phyloP scores from a whole-genome alignment of 2,888 invertebrate genomes.

The Luperina nickerlii region DNA sequence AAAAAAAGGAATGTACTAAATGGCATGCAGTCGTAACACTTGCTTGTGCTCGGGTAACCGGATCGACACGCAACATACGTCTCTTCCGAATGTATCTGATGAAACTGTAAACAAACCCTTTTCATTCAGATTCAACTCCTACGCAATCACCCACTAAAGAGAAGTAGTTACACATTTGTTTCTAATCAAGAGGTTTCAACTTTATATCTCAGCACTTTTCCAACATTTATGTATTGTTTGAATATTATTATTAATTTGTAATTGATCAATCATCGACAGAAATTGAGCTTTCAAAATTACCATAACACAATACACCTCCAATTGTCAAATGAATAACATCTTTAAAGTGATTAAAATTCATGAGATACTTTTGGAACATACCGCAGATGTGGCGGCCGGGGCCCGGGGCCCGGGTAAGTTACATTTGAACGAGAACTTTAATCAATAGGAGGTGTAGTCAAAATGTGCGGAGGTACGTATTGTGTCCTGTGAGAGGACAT shows the following conservation, averaged over 20 bases:
- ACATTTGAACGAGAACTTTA: neutral
- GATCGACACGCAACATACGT: neutral
- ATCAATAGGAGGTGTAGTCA: slow-evolving; percentile 1
- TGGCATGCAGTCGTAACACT: neutral
- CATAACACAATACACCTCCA: no score
- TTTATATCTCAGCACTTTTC: neutral
- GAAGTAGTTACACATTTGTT: neutral
- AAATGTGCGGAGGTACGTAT: slow-evolving; percentile 14
- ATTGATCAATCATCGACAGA: neutral
- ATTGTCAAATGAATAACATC: neutral
- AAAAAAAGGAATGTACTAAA: neutral
- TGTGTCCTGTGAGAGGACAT: slow-evolving; percentile 8
- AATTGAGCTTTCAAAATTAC: neutral
- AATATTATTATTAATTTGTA: neutral
- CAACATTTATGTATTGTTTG: neutral
- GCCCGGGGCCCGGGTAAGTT: neutral
- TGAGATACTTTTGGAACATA: neutral
- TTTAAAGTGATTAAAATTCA: neutral
- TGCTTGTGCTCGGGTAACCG: neutral
- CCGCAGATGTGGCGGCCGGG: neutral
- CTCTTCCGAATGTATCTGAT: neutral
- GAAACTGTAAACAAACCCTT: neutral
- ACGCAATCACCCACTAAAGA: neutral
- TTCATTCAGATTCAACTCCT: neutral
- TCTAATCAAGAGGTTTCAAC: neutral